Conservation (phyloP, 2,113 vertebrate species). For the Ptilonorhynchus violaceus region DNA sequence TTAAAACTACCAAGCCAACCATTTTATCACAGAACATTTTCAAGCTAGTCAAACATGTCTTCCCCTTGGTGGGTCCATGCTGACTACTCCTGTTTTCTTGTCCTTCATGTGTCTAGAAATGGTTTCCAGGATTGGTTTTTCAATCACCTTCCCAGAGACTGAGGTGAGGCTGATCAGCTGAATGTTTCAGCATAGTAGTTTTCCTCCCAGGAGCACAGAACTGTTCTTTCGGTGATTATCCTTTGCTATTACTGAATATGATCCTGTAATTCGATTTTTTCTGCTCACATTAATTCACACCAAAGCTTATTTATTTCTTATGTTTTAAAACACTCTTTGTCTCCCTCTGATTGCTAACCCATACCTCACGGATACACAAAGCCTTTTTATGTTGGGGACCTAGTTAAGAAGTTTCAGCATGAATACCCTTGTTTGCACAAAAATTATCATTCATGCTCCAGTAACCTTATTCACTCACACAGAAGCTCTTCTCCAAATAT, state of each 20-base stretch:
- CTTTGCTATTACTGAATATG: neutral
- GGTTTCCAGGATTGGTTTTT: neutral
- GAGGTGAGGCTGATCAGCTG: neutral
- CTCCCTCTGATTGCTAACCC: neutral
- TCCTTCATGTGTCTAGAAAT: neutral
- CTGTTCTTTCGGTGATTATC: neutral
- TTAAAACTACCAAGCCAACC: neutral
- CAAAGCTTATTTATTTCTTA: neutral
- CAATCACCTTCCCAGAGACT: neutral
- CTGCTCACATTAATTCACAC: neutral
- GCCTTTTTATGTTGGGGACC: neutral
- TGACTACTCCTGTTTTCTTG: neutral
- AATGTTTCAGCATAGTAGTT: neutral
- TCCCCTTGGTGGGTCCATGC: neutral
- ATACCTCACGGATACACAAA: neutral
- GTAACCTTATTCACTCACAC: neutral
- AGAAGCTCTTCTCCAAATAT: neutral
- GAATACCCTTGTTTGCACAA: neutral
- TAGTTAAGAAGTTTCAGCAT: neutral
- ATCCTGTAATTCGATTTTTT: neutral
- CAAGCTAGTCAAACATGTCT: neutral
- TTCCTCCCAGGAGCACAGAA: neutral
- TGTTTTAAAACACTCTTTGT: neutral
- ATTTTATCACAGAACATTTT: neutral
- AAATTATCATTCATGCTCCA: neutral